Base-by-base conservation (phyloP, 2,888 invertebrate genomes). In the Chrysopilus asiliformis region DNA sequence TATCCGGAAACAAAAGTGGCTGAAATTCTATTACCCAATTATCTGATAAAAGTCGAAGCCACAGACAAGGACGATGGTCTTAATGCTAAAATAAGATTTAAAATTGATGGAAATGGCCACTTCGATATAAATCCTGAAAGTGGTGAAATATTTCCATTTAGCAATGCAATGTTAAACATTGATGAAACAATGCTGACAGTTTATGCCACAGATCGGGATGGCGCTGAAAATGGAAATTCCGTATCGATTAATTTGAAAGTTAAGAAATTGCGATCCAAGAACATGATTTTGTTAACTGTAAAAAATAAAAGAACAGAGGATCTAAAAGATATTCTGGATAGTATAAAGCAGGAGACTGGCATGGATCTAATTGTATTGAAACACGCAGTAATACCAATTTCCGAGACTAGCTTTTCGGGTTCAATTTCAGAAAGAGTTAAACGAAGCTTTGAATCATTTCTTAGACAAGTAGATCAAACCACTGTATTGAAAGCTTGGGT, bases 121-220 rank as follows among this genome's bases (percentile, higher is more conserved):
- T 55, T 53, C 42, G 34, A 34, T 32, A 53, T 55, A 17, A 44
- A 53, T 45, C 33, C 45, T 1, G 33, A 26, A 9, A 47, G 43
- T 12, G 55, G 55, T 1, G 40, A 43, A 18, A 42, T 55, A 14
- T 49, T 47, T 43, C 53, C 55, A 3, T 46, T 43, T 15, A 39
- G 41, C 6, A 40, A 40, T 20, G 41, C 45, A 2, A 36, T 50
- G 32, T 13, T 34, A 10, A 26, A 26, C 10, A 17, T 33, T 8
- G 43, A 43, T 9, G 39, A 45, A 26, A 34, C 44, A 0, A 38
- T 43, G 12, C 34, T 55, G 13, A 41, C 40, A n/a, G 40, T 53
- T 2, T 34, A 37, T 30, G 55, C 53, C 1, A 47, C 37, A 2
- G 53, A 55, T 45, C 43, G 47, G 15, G 40, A 49, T 38, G 55